Conservation (phyloP, 2,888 invertebrate species). For the Melieria crassipennis region DNA sequence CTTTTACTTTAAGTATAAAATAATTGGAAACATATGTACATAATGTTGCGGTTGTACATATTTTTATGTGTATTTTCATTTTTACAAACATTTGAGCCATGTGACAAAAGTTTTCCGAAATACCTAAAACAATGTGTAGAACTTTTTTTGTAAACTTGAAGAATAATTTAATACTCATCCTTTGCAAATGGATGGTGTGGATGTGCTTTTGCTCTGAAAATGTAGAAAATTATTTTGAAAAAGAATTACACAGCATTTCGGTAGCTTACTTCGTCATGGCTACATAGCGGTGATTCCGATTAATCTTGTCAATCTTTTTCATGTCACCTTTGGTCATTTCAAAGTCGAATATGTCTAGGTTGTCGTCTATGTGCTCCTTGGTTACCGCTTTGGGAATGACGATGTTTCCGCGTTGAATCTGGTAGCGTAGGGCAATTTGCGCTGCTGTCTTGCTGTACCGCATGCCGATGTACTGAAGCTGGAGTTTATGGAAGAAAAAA, state of each 20-base stretch:
- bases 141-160: too few species aligned
- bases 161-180: too few species aligned
- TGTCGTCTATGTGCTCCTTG: slow-evolving; percentile 73
- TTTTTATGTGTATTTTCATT: too few species aligned
- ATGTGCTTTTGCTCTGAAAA: neutral
- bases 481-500: neutral
- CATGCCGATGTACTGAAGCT: slow-evolving; percentile 71
- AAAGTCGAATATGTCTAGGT: slow-evolving; percentile 82
- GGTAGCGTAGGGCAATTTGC: slow-evolving; percentile 74
- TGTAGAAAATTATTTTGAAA: neutral
- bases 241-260: slow-evolving; percentile 28
- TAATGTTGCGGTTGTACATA: too few species aligned
- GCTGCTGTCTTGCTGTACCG: slow-evolving; percentile 74
- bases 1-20: too few species aligned
- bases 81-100: too few species aligned
- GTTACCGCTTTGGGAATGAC: slow-evolving; percentile 87
- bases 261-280: slow-evolving; percentile 55
- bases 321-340: slow-evolving; percentile 76
- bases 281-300: slow-evolving; percentile 76
- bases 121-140: too few species aligned
- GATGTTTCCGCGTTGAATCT: slow-evolving; percentile 75
- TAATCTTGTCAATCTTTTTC: slow-evolving; percentile 72
- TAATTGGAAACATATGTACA: too few species aligned
- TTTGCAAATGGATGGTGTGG: neutral
- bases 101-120: too few species aligned